Evolutionary conservation across 1,140 invertebrate species (phyloP), one percentile per base, ranked within the genome.

Genomic region (Belonocnema kinseyi): DNA sequence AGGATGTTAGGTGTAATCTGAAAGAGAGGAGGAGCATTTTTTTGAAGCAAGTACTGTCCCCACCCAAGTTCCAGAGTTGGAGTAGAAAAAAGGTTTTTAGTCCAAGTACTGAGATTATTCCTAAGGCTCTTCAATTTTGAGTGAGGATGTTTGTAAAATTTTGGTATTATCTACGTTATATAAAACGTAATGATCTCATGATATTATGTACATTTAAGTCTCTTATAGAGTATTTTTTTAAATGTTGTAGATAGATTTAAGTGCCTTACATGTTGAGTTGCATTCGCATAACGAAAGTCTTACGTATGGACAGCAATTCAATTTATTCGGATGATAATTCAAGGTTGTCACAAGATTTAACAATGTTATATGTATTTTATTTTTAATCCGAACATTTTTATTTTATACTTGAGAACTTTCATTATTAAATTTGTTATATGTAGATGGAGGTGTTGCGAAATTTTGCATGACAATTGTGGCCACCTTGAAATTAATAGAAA

Each of bases 41-140:
- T 87, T 87, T 93, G 81, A 93, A 93, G 82, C 93, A 94, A 88
- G 93, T 93, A 52, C 83, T 94, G 75, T 93, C 92, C 74, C 92
- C 93, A 16, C 92, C 93, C 56, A 93, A 93, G 86, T 92, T 93
- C 73, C 92, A 92, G 75, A 92, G 80, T 6, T 91, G 89, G 88
- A 87, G 84, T 52, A 90, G 88, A 76, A 86, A 85, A 56, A 85
- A 85, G 46, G 85, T 78, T 71, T 87, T 86, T 50, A 83, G 81
- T 83, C 85, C 82, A 17, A 87, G 86, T 71, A 73, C 82, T 14
- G 84, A 85, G 84, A 83, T 87, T 54, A 73, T 83, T 46, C 76
- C 78, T 21, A 82, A 84, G 51, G 79, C 82, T 52, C 77, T 79
- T 73, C 79, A 66, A 78, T 19, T 19, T 21, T 7, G 26, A 33